These are phyloP conservation scores for Drosophila siamana DNA, from an alignment of 2,888 invertebrate species.

Conservation along the genomic window DNA sequence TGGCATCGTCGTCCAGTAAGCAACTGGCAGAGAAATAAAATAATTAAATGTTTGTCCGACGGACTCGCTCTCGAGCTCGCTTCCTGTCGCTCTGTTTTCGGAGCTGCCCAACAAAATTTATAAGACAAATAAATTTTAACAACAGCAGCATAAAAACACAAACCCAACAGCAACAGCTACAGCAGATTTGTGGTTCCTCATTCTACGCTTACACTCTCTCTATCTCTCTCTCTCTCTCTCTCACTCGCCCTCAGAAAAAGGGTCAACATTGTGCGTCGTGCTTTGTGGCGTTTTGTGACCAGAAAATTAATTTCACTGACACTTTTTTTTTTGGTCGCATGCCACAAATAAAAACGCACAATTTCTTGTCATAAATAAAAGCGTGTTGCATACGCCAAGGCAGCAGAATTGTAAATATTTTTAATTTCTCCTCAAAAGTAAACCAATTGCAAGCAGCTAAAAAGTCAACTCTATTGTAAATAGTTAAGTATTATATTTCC, in stretches of 20 bases:
- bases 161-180: slow-evolving; percentile 19
- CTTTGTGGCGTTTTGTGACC: slow-evolving; percentile 51
- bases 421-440: neutral
- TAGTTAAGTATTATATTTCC: too few species aligned
- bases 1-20: slow-evolving; percentile 8
- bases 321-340: slow-evolving; percentile 75
- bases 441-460: too few species aligned
- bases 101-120: slow-evolving; percentile 76
- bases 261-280: slow-evolving; percentile 48
- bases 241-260: slow-evolving; percentile 25
- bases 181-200: slow-evolving; percentile 62
- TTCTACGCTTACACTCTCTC: neutral
- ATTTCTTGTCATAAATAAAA: slow-evolving; percentile 46
- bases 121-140: slow-evolving; percentile 73
- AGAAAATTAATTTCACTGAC: slow-evolving; percentile 74
- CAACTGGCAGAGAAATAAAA: slow-evolving; percentile 43
- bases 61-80: slow-evolving; percentile 24
- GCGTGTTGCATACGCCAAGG: slow-evolving; percentile 47
- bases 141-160: slow-evolving; percentile 56
- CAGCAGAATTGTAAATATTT: neutral
- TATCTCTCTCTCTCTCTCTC: neutral
- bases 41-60: slow-evolving; percentile 55
- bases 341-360: slow-evolving; percentile 37
- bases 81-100: slow-evolving; percentile 21
- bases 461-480: too few species aligned